Evolutionary conservation across 2,888 invertebrate species (phyloP).

Genomic region (Ochropacha duplaris): DNA sequence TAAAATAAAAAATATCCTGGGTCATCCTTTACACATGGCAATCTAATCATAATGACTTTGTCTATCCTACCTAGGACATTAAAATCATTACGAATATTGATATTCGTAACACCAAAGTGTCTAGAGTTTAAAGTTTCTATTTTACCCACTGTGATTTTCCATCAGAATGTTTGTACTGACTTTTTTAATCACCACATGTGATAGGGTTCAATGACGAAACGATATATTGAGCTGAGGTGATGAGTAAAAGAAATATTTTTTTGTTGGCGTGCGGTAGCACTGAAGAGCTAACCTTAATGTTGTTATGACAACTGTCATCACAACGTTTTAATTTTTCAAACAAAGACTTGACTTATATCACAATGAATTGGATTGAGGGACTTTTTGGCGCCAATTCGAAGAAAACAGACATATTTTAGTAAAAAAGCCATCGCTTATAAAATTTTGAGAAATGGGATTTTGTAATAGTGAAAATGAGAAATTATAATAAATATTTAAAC

Average conservation of each 20-base stretch:
- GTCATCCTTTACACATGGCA: too few relatives aligned
- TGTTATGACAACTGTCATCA: conserved; percentile 5
- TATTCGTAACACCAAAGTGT: too few relatives aligned
- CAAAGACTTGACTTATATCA: conserved; percentile 1
- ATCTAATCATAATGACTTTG: too few relatives aligned
- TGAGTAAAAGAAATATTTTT: background rate
- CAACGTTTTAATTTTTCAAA: conserved; percentile 1
- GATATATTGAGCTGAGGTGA: background rate
- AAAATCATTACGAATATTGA: too few relatives aligned
- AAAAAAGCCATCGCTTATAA: background rate
- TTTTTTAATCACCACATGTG: background rate
- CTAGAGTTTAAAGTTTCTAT: background rate
- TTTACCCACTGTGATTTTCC: background rate
- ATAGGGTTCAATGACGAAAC: background rate
- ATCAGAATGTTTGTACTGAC: background rate
- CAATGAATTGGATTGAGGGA: background rate
- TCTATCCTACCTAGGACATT: too few relatives aligned
- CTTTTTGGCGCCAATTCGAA: background rate
- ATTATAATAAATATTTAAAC: too few relatives aligned
- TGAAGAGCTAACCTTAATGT: background rate
- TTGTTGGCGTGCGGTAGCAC: background rate
- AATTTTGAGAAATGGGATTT: background rate
- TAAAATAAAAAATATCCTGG: too few relatives aligned
- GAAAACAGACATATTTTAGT: background rate
- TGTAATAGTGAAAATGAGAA: background rate